Evolutionary conservation across 2,888 invertebrate genomes (phyloP).

Genomic region (Cylindroiulus punctatus): DNA sequence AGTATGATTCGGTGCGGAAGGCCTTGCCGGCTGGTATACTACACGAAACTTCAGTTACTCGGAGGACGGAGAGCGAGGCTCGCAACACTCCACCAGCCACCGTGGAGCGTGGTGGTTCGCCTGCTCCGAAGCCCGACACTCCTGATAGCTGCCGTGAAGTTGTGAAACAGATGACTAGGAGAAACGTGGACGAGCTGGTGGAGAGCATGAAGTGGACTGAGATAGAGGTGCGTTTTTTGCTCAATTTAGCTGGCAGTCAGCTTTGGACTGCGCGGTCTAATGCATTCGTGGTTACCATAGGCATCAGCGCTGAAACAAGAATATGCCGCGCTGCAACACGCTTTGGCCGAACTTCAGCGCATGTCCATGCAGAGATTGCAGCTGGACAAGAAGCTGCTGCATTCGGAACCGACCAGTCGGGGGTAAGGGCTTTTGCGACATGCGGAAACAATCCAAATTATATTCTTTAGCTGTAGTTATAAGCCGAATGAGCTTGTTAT

Average conservation of each 20-base stretch:
- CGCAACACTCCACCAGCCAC: background rate
- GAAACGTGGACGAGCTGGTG: background rate
- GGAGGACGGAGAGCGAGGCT: background rate
- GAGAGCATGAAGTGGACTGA: background rate
- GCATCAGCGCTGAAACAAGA: constrained; percentile 1
- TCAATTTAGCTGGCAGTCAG: background rate
- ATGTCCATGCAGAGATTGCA: background rate
- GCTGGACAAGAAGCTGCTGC: background rate
- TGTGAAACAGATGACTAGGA: background rate
- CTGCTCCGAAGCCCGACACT: background rate
- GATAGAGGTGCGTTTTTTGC: background rate
- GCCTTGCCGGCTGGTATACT: background rate
- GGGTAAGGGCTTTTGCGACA: background rate
- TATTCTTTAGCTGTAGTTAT: too few relatives aligned
- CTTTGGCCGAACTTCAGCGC: background rate
- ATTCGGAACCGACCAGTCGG: background rate
- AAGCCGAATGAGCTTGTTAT: too few relatives aligned
- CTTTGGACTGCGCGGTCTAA: background rate
- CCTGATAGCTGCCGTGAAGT: background rate
- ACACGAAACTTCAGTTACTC: background rate
- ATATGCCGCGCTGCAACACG: background rate
- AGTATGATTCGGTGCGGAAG: background rate
- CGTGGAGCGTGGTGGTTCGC: background rate
- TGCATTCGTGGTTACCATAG: background rate
- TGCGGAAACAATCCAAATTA: too few relatives aligned